A percentile compares a stretch with the other conserved stretches of the same genome.
Conservation (phyloP, 1,140 invertebrate genomes). For the Anthonomus grandis region DNA sequence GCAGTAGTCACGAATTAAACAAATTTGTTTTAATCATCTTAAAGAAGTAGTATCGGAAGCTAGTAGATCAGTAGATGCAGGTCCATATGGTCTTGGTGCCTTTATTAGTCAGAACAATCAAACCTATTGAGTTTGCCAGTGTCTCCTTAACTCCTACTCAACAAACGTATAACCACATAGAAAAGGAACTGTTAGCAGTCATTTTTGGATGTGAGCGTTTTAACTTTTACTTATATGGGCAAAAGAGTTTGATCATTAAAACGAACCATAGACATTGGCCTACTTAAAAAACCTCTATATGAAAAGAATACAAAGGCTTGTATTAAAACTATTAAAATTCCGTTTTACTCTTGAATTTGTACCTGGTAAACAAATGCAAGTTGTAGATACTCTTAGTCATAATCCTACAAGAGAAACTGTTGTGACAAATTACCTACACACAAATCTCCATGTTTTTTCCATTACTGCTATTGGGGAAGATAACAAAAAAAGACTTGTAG, state of each 20-base stretch:
- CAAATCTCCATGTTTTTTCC: slow-evolving; percentile 13
- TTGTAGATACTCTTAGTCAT: slow-evolving; percentile 12
- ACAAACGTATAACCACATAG: slow-evolving; percentile 4
- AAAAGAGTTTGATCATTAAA: not conserved
- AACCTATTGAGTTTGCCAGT: slow-evolving; percentile 8
- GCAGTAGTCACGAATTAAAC: slow-evolving; percentile 1
- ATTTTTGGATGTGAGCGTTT: slow-evolving; percentile 21
- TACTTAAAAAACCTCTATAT: slow-evolving; percentile 6
- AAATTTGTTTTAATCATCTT: slow-evolving; percentile 3
- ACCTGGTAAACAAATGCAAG: slow-evolving; percentile 8
- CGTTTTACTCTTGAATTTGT: slow-evolving; percentile 11
- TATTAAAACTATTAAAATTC: slow-evolving; percentile 9
- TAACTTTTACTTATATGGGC: slow-evolving; percentile 13
- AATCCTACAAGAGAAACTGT: slow-evolving; percentile 3
- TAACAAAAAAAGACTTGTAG: slow-evolving; percentile 11
- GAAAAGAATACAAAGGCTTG: slow-evolving; percentile 8
- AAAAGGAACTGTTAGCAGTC: slow-evolving; percentile 1
- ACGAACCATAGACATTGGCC: slow-evolving; percentile 2
- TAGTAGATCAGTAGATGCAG: slow-evolving; percentile 50
- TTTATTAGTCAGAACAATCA: slow-evolving; percentile 49
- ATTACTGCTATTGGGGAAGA: slow-evolving; percentile 9
- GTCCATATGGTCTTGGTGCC: slow-evolving; percentile 50
- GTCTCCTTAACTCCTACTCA: not conserved
- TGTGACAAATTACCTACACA: slow-evolving; percentile 15
- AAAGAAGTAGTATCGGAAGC: slow-evolving; percentile 6